Evolutionary conservation across 2,113 vertebrate species (phyloP).

Genomic region (Leucopsar rothschildi): DNA sequence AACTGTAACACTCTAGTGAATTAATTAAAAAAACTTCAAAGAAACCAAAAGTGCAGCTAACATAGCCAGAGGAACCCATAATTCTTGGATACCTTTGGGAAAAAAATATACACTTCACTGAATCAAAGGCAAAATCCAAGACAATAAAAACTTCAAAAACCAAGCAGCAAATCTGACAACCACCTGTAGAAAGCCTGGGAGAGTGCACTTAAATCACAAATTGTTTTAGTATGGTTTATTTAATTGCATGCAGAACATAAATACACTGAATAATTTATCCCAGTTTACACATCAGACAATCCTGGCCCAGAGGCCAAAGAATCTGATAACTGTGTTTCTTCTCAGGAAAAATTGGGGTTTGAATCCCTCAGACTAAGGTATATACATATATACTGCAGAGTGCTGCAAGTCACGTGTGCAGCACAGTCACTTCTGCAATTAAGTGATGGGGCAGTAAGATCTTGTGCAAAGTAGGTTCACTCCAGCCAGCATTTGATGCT

Average conservation of each 20-base stretch:
- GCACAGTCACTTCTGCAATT: neutral
- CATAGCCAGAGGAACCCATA: neutral
- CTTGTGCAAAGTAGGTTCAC: neutral
- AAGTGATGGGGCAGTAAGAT: neutral
- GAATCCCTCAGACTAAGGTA: neutral
- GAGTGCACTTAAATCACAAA: neutral
- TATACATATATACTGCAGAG: neutral
- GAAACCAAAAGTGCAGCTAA: neutral
- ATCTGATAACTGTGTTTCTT: neutral
- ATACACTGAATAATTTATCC: neutral
- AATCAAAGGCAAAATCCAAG: constrained; percentile 1
- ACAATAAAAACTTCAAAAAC: neutral
- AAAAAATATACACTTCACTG: neutral
- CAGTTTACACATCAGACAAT: neutral
- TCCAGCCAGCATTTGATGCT: neutral
- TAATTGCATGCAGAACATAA: neutral
- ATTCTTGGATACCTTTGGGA: neutral
- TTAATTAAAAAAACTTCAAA: neutral
- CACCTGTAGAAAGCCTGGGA: neutral
- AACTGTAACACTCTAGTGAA: neutral
- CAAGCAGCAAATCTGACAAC: neutral
- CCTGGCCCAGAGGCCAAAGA: neutral
- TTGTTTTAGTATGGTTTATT: neutral
- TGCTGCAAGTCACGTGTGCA: neutral
- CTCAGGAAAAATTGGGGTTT: neutral